Base-by-base conservation (phyloP, 2,797 vertebrate species). In the Lagocephalus sceleratus region DNA sequence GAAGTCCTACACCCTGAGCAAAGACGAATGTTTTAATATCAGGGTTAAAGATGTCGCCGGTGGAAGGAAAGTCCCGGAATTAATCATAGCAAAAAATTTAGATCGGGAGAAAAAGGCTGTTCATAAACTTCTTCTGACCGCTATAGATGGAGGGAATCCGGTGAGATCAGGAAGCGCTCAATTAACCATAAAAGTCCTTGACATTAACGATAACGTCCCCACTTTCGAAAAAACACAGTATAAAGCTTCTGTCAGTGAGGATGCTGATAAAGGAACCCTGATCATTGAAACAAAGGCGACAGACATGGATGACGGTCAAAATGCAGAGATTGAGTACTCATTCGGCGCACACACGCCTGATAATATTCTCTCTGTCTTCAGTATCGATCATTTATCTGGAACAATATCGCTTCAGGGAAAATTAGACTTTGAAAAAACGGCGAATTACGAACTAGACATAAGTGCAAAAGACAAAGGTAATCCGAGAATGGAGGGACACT, bases 381-480 rank as follows among this genome's bases (percentile, higher is more conserved):
- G 85, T 85, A 60, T 92, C 41, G 68, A 84, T 55, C 2, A 54
- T 11, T 23, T 57, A 1, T 81, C 57, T 0, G 83, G 85, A 14
- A 71, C 76, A 11, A 47, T 92, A 35, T 82, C n/a, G n/a, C n/a
- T n/a, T n/a, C n/a, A n/a, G n/a, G n/a, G n/a, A n/a, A n/a, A n/a
- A n/a, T n/a, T n/a, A n/a, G n/a, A n/a, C 19, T 66, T 38, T 84
- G 15, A 74, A 60, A 49, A 62, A 64, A 0, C 9, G 52, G 0
- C 54, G 21, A 85, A 92, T 51, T 85, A 84, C 40, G 90, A 93
- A 47, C 61, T 89, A 44, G 78, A 81, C 1, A 46, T 82, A 1
- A 60, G 38, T 29, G 84, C 85, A 7, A 84, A 64, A 57, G 85
- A 87, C 32, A 79, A 78, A 68, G 85, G 85, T 0, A 29, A 39